These are phyloP conservation scores for Cheilosia vernalis DNA, from an alignment of 2,888 invertebrate genomes.

Conservation along the genomic window DNA sequence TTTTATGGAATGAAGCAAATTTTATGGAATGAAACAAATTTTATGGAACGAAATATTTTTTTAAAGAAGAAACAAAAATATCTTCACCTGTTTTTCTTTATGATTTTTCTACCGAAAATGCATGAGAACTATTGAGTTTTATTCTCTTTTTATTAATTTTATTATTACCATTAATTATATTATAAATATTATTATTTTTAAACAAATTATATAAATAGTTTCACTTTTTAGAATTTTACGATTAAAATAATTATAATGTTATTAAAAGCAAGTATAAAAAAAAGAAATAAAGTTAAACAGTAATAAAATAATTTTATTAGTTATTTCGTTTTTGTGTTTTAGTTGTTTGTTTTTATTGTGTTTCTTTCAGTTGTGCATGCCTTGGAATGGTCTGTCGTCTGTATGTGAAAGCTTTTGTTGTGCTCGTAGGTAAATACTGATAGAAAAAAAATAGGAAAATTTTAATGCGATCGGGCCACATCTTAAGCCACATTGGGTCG, in stretches of 20 bases:
- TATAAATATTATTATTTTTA: constrained; percentile 63
- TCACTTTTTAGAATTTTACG: constrained; percentile 69
- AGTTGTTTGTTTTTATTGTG: constrained; percentile 30
- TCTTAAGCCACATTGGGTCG: too few relatives aligned
- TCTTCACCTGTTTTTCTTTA: constrained; percentile 27
- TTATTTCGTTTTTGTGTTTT: constrained; percentile 23
- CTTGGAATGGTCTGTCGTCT: neutral
- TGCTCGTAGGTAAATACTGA: neutral
- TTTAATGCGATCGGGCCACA: too few relatives aligned
- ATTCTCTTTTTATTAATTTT: constrained; percentile 62
- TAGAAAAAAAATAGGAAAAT: too few relatives aligned
- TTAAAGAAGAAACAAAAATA: constrained; percentile 4
- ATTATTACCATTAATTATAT: constrained; percentile 63
- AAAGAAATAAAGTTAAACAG: constrained; percentile 52
- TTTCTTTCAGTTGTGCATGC: constrained; percentile 6
- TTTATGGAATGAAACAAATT: constrained; percentile 8
- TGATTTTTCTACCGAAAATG: constrained; percentile 60
- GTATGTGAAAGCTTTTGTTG: neutral
- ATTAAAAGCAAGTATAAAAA: constrained; percentile 42
- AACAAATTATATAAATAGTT: constrained; percentile 73
- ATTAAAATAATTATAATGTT: constrained; percentile 71
- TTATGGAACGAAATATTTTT: neutral
- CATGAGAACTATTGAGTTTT: constrained; percentile 78
- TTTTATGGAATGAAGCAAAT: constrained; percentile 12
- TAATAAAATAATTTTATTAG: constrained; percentile 69